phyloP scores from a whole-genome alignment of 2,888 invertebrate species.

The Drosophila lutescens region DNA sequence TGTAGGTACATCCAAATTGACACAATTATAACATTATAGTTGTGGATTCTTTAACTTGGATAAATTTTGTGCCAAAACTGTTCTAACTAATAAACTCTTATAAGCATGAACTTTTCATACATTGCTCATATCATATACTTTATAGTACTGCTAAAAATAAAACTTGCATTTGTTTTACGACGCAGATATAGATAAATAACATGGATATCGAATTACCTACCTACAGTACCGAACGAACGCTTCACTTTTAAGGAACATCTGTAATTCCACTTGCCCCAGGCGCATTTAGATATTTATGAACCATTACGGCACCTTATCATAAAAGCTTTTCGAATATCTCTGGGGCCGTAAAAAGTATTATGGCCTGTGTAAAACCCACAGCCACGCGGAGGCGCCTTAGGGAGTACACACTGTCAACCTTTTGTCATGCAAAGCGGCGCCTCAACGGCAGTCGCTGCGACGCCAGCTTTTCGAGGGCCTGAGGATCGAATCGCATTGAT shows the following conservation, averaged over 20 bases:
- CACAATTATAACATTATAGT: too few relatives aligned
- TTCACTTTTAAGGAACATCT: conserved; percentile 10
- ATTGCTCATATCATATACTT: too few relatives aligned
- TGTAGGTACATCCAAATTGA: too few relatives aligned
- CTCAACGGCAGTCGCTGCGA: conserved; percentile 44
- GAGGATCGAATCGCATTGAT: conserved; percentile 23
- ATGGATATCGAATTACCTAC: neutral
- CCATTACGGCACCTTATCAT: conserved; percentile 43
- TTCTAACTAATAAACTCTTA: neutral
- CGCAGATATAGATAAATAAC: neutral
- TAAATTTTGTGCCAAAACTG: too few relatives aligned
- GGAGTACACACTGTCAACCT: conserved; percentile 16
- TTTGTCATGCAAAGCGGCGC: conserved; percentile 52
- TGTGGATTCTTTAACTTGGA: too few relatives aligned
- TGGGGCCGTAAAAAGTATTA: conserved; percentile 30
- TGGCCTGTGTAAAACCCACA: conserved; percentile 4
- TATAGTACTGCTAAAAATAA: neutral
- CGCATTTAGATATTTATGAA: conserved; percentile 12
- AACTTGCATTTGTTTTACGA: neutral
- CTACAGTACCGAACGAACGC: neutral
- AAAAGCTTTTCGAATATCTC: conserved; percentile 36
- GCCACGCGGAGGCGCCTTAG: neutral
- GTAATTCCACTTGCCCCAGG: conserved; percentile 2
- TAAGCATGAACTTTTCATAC: neutral
- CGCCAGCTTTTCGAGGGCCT: conserved; percentile 45